phyloP scores from a whole-genome alignment of 2,113 vertebrate genomes.

The Malurus elegans region DNA sequence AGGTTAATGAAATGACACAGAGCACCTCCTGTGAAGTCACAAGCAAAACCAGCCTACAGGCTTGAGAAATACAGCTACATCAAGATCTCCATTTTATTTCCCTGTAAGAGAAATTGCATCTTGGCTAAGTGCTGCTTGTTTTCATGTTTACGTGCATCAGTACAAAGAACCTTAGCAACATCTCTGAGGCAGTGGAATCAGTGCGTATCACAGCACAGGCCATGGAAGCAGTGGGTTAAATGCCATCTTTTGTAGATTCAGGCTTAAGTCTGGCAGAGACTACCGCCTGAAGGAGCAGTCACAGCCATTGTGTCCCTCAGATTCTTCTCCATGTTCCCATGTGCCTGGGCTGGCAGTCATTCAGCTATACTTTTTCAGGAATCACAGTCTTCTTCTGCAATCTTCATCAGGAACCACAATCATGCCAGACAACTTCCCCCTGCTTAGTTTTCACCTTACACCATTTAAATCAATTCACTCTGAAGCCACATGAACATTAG shows the following conservation, averaged over 20 bases:
- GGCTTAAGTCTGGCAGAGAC: neutral
- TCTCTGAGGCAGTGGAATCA: neutral
- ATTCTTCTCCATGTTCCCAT: rapidly evolving
- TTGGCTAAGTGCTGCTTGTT: neutral
- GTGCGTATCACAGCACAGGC: rapidly evolving
- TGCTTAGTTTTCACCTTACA: neutral
- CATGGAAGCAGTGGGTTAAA: neutral
- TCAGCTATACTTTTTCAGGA: neutral
- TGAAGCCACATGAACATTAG: neutral
- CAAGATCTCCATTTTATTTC: neutral
- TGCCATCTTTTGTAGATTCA: neutral
- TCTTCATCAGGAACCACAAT: neutral
- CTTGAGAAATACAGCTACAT: neutral
- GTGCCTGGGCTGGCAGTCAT: neutral
- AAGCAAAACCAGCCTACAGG: neutral
- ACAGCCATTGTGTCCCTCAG: neutral
- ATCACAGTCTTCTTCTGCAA: neutral
- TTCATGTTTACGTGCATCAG: neutral
- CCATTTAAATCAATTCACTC: neutral
- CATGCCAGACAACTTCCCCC: neutral
- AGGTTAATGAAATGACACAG: neutral
- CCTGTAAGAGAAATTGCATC: neutral
- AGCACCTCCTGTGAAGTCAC: neutral
- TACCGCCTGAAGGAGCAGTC: neutral
- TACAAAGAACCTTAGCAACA: neutral